Evolutionary conservation across 2,113 vertebrate species (phyloP), one percentile per base, ranked within the genome.

Genomic region (Cephalopholis sonnerati): DNA sequence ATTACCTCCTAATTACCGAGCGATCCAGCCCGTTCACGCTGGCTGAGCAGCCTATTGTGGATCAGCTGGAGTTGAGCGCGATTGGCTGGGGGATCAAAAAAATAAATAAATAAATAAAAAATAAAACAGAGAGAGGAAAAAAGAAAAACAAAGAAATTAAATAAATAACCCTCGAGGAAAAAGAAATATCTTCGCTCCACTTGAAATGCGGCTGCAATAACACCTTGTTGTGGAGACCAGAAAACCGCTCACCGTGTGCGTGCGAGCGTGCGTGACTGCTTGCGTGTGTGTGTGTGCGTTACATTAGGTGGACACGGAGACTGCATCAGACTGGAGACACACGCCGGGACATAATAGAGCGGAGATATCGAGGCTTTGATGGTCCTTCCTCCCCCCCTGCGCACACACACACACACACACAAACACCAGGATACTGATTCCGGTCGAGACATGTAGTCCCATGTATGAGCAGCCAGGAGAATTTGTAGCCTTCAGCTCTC

Each of bases 251-350:
- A 24, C 54, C 29, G 72, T 46, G 68, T 76, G 80, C 70, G 87
- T 62, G 66, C 67, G 25, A 27, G 74, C 59, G 36, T 74, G 77
- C 54, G 72, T 50, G 44, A 39, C 6, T 73, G 67, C 24, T 0
- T 16, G 61, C 48, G 39, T 55, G 32, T 7, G 32, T 36, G 32
- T 72, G 84, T 59, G 82, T 46, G 86, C 80, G 86, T 85, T 90
- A 79, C 81, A 87, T 89, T 81, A 93, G 90, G 92, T 94, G 92
- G 91, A 92, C 90, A 91, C 91, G 75, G 93, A 93, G 92, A 91
- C 93, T 93, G 93, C 94, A 94, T 94, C 93, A 91, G 91, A 91
- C 87, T 86, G 82, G 87, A 91, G 89, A 89, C 84, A 91, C 92
- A 92, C 90, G 81, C 90, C 85, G 90, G 93, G 86, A 92, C 89